Evolutionary conservation across 1,140 invertebrate genomes (phyloP).

Genomic region (Drosophila pseudoobscura): DNA sequence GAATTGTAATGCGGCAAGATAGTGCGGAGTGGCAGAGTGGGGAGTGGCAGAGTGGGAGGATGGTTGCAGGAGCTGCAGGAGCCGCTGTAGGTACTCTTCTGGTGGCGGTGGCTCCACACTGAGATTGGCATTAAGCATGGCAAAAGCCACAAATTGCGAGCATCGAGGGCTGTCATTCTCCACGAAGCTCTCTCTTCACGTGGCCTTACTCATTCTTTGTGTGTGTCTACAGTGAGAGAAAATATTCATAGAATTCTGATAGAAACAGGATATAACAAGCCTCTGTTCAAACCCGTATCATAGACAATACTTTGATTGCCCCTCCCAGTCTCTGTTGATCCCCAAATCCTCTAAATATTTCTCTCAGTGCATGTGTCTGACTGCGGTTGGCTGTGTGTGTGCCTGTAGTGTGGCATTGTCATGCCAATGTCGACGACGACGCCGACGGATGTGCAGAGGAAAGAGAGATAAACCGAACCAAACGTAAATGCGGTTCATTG

Average conservation of each 20-base stretch:
- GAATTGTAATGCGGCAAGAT: conserved; percentile 56
- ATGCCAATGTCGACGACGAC: conserved; percentile 39
- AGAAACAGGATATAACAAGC: too few species aligned
- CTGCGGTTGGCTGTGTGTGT: conserved; percentile 15
- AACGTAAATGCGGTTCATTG: conserved; percentile 76
- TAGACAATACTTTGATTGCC: too few species aligned
- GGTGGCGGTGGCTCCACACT: conserved; percentile 12
- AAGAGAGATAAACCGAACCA: conserved; percentile 47
- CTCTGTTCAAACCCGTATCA: too few species aligned
- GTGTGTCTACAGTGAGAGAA: not conserved
- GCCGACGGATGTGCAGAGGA: conserved; percentile 30
- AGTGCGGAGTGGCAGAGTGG: not conserved
- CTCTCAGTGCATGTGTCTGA: not conserved
- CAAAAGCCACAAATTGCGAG: conserved; percentile 64
- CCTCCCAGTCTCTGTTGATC: too few species aligned
- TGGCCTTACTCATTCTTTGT: not conserved
- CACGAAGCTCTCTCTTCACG: conserved; percentile 2
- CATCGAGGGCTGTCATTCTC: conserved; percentile 42
- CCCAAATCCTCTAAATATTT: not conserved
- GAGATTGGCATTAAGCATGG: conserved; percentile 70
- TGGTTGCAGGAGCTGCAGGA: conserved; percentile 1
- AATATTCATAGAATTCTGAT: not conserved
- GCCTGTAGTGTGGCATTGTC: conserved; percentile 44
- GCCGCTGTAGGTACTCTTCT: not conserved
- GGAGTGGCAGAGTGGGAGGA: not conserved